Percentiles rank a stretch among this genome's conserved stretches.
phyloP scores from a whole-genome alignment of 2,113 vertebrate genomes.

The Elephantulus edwardii region DNA sequence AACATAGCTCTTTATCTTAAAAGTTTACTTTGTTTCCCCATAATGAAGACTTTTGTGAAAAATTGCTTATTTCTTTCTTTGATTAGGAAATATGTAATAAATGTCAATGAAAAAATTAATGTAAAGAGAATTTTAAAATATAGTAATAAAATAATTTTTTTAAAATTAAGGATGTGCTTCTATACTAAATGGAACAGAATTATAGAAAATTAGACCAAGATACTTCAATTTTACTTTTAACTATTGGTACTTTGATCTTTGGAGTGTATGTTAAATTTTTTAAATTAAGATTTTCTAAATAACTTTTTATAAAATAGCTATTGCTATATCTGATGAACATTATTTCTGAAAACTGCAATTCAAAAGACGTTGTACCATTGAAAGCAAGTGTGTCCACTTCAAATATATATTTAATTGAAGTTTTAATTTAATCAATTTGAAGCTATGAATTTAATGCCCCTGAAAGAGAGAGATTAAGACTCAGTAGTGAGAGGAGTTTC shows the following conservation, averaged over 20 bases:
- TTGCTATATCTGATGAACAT: slow-evolving; percentile 8
- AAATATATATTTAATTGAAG: slow-evolving; percentile 70
- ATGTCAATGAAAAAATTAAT: background rate
- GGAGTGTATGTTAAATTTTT: slow-evolving; percentile 64
- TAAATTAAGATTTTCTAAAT: slow-evolving; percentile 50
- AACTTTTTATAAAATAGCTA: slow-evolving; percentile 15
- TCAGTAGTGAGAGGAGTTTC: slow-evolving; percentile 52
- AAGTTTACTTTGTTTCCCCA: background rate
- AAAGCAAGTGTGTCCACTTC: slow-evolving; percentile 55
- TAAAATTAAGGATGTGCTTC: slow-evolving; percentile 35
- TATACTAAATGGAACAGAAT: slow-evolving; percentile 42
- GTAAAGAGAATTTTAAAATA: background rate
- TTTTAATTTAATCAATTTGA: slow-evolving; percentile 67
- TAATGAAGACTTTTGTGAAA: slow-evolving; percentile 1
- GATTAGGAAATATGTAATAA: slow-evolving; percentile 26
- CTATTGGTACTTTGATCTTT: slow-evolving; percentile 69
- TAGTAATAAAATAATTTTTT: slow-evolving; percentile 61
- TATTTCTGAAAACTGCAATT: slow-evolving; percentile 41
- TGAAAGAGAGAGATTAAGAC: slow-evolving; percentile 75
- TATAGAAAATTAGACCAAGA: slow-evolving; percentile 63
- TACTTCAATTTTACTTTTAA: slow-evolving; percentile 60
- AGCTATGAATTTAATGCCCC: slow-evolving; percentile 54
- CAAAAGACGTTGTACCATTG: slow-evolving; percentile 48
- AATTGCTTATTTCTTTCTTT: background rate
- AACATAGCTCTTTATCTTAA: background rate